Evolutionary conservation across 2,888 invertebrate species (phyloP), one percentile per base, ranked within the genome.

Genomic region (Epirrita christyi): DNA sequence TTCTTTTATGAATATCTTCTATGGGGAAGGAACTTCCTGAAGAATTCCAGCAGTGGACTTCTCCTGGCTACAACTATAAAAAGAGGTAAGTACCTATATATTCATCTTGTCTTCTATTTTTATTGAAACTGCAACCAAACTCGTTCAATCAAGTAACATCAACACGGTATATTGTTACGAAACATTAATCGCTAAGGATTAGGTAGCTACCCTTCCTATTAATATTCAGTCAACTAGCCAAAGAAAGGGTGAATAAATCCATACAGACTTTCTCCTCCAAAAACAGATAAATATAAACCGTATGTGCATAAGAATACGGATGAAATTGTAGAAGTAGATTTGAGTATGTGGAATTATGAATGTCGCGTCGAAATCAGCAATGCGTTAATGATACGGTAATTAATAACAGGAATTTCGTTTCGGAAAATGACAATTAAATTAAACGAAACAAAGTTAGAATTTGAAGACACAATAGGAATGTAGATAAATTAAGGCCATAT

Each of bases 191-290:
- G 83, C 77, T 70, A 73, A 72, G 83, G 83, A 87, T 88, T 85
- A n/a, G n/a, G n/a, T n/a, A n/a, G n/a, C n/a, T n/a, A 81, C 85
- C 84, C 85, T 75, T 69, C 73, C 73, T 88, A 87, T 88, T 88
- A 86, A 86, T 84, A 86, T 85, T 83, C 88, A 86, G 84, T 84
- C 86, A 85, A 88, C 85, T 85, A 85, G 81, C 81, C 76, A 75
- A 81, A 75, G 77, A 79, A 85, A 85, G 85, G 90, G 88, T 89
- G 90, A 88, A 88, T 89, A 87, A 80, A 84, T 84, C 82, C 79
- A 53, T 41, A 60, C 44, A 63, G n/a, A n/a, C 34, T 41, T 40
- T 46, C 48, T 43, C 47, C 7, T 48, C 9, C 34, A 49, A 37
- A 40, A 32, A 0, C 13, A 44, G 1, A 9, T 15, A 1, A 58